Conservation (phyloP, 2,113 vertebrate genomes). For the Rattus rattus region DNA sequence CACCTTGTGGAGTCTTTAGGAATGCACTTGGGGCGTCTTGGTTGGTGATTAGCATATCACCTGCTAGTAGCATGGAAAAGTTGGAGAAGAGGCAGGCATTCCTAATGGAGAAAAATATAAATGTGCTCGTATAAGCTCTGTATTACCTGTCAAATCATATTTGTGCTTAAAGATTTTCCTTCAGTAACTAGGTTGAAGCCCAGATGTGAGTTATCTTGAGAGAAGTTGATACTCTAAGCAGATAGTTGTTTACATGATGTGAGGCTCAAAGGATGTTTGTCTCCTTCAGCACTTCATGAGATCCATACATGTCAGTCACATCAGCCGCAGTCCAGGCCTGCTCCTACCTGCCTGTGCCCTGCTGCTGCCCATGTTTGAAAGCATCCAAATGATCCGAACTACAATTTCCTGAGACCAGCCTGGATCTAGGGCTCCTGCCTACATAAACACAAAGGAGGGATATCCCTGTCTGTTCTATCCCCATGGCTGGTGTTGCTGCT, state of each 20-base stretch:
- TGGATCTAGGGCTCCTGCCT: slow-evolving; percentile 60
- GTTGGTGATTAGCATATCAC: slow-evolving; percentile 79
- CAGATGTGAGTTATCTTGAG: slow-evolving; percentile 75
- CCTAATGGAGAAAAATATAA: slow-evolving; percentile 80
- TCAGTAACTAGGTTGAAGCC: slow-evolving; percentile 45
- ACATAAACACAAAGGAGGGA: slow-evolving; percentile 45
- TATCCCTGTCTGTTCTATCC: slow-evolving; percentile 1
- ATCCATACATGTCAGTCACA: slow-evolving; percentile 65
- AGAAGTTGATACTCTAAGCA: slow-evolving; percentile 80
- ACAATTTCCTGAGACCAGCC: slow-evolving; percentile 54
- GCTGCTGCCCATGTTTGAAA: slow-evolving; percentile 64
- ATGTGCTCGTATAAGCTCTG: slow-evolving; percentile 79
- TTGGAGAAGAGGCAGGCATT: slow-evolving; percentile 79
- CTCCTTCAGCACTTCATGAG: slow-evolving; percentile 82
- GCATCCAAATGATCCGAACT: slow-evolving; percentile 76
- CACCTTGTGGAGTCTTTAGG: slow-evolving; percentile 30
- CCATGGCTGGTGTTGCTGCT: slow-evolving; percentile 56
- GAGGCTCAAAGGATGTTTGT: slow-evolving; percentile 69
- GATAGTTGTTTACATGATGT: not conserved
- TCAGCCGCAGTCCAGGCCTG: not conserved
- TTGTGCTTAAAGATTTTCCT: slow-evolving; percentile 80
- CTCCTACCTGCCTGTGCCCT: slow-evolving; percentile 37
- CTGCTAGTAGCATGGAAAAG: slow-evolving; percentile 57
- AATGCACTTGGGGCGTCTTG: slow-evolving; percentile 62
- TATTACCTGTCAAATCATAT: slow-evolving; percentile 75